Evolutionary conservation across 2,113 vertebrate genomes (phyloP), one percentile per base, ranked within the genome.

Genomic region (Eubucco bourcierii): DNA sequence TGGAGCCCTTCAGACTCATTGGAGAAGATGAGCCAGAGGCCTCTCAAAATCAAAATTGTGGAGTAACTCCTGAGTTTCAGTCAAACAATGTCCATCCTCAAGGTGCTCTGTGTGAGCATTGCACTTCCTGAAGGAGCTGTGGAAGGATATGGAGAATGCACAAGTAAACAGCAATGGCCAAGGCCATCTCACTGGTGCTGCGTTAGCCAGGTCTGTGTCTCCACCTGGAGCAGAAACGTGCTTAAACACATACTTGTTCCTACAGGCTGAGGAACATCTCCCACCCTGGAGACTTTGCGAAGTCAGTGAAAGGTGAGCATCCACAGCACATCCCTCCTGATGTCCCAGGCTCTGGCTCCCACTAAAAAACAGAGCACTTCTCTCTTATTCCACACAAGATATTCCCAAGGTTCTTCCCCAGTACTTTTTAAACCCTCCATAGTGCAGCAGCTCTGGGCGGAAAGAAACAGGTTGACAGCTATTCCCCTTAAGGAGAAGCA

Each of bases 151-250:
- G 10, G 37, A 65, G 28, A 16, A 31, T 14, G 19, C 66, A 47
- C n/a, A 60, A 75, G 25, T 41, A 31, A 10, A 13, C 12, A 50
- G 37, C n/a, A 41, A 11, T 5, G 44, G 31, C 29, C 25, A 16
- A 6, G 64, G 14, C 37, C 50, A 64, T 13, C 28, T 19, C 8
- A 21, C 19, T 1, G 0, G 63, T 31, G 34, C 68, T 59, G 50
- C 0, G 1, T 28, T 46, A 55, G 44, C 64, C n/a, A 53, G 37
- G 14, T 46, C 50, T 28, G 23, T 1, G 0, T 12, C 68, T 41
- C 24, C 2, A 2, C 20, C 58, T 4, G 3, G n/a, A 84, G 58
- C 37, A 76, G 28, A 75, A 83, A 34, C 37, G 31, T 0, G 0
- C 15, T 78, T 79, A 59, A 80, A 80, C 21, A 55, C 11, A 3